Conservation (phyloP, 2,888 invertebrate genomes). For the Argynnis bischoffii region DNA sequence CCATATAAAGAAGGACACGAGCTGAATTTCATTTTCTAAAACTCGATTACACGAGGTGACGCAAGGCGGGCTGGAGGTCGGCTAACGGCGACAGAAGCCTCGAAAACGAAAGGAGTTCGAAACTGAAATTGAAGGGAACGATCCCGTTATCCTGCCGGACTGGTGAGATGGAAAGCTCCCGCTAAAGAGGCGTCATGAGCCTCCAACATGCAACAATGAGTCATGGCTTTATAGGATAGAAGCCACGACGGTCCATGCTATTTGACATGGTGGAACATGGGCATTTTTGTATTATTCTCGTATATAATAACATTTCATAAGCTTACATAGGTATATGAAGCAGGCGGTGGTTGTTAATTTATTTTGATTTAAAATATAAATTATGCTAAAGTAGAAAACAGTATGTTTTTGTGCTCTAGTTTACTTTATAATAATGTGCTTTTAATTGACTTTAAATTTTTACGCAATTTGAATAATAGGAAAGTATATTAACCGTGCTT, state of each 20-base stretch:
- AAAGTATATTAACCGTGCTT: too few species aligned
- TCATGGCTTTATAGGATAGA: constrained; percentile 33
- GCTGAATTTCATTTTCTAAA: constrained; percentile 81
- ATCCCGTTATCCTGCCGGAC: constrained; percentile 77
- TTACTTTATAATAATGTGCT: too few species aligned
- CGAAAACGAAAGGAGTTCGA: constrained; percentile 77
- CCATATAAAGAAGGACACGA: constrained; percentile 74
- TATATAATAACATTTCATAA: too few species aligned
- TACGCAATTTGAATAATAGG: too few species aligned
- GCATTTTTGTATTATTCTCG: too few species aligned
- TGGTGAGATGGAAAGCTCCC: constrained; percentile 76
- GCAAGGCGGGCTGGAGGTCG: constrained; percentile 65
- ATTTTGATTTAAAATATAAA: too few species aligned
- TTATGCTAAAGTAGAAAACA: too few species aligned
- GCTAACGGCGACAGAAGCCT: constrained; percentile 66
- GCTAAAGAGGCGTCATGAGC: constrained; percentile 66
- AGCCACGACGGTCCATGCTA: constrained; percentile 25
- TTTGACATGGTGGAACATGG: not conserved
- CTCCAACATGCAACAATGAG: constrained; percentile 56
- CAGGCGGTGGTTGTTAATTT: too few species aligned
- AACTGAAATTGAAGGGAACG: constrained; percentile 78
- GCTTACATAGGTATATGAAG: too few species aligned
- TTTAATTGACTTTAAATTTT: too few species aligned
- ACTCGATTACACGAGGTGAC: constrained; percentile 76
- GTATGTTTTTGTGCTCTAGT: too few species aligned